phyloP scores from a whole-genome alignment of 2,113 vertebrate species.

The Centropristis striata region DNA sequence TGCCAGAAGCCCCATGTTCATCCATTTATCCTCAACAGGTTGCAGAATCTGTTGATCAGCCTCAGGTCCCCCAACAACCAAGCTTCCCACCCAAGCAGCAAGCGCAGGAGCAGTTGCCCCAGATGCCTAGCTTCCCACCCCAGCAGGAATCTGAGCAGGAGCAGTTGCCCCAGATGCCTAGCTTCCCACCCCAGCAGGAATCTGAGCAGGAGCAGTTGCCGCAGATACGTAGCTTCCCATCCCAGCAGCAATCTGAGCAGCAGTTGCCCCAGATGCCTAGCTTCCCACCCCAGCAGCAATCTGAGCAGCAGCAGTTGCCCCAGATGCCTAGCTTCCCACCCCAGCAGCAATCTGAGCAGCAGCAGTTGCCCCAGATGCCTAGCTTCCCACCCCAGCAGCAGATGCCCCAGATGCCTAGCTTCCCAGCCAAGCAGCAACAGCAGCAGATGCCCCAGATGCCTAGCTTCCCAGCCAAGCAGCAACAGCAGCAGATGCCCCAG shows the following conservation, averaged over 20 bases:
- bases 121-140: background rate
- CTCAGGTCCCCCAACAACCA: background rate
- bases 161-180: background rate
- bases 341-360: too few relatives aligned
- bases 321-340: background rate
- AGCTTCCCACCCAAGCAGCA: background rate
- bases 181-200: fast-evolving
- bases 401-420: too few relatives aligned
- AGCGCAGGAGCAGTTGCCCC: too few relatives aligned
- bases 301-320: fast-evolving
- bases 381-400: too few relatives aligned
- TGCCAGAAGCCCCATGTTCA: background rate
- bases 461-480: fast-evolving
- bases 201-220: background rate
- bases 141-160: fast-evolving
- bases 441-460: too few relatives aligned
- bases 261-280: background rate
- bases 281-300: fast-evolving
- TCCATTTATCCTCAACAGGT: background rate
- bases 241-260: background rate
- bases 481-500: background rate
- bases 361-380: too few relatives aligned
- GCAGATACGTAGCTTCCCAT: background rate
- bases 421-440: too few relatives aligned
- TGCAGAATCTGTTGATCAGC: background rate